Evolutionary conservation across 2,797 vertebrate genomes (phyloP).

Genomic region (Sylvia borin): DNA sequence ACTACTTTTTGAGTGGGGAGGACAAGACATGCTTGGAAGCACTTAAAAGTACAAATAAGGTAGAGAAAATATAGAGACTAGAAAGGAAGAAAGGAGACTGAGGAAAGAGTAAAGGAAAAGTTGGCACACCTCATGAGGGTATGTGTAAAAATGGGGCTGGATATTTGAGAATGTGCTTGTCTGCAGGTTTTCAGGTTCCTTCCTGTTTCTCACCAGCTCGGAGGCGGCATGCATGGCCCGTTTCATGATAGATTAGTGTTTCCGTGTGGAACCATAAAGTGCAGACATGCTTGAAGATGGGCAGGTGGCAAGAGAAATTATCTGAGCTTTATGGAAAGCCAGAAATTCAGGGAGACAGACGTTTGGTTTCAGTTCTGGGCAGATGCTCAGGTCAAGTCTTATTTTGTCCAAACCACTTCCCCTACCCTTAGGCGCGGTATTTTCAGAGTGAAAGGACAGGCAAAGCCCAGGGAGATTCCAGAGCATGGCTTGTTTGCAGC

Average conservation of each 20-base stretch:
- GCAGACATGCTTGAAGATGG: constrained; percentile 28
- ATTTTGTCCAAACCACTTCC: constrained; percentile 66
- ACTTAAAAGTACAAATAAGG: not conserved
- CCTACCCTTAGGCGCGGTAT: not conserved
- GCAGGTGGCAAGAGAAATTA: constrained; percentile 53
- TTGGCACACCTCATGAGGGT: not conserved
- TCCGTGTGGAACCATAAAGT: not conserved
- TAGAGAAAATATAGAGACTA: not conserved
- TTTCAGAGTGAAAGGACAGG: constrained; percentile 54
- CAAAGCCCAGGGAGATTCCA: constrained; percentile 58
- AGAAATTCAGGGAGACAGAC: constrained; percentile 13
- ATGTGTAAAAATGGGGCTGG: not conserved
- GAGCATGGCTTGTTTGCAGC: constrained; percentile 25
- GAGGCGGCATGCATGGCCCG: not conserved
- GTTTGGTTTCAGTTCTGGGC: constrained; percentile 46
- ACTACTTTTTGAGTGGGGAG: not conserved
- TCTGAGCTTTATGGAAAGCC: constrained; percentile 38
- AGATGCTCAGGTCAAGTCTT: constrained; percentile 56
- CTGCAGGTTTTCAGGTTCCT: not conserved
- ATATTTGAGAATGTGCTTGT: not conserved
- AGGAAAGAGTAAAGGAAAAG: not conserved
- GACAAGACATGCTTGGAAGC: not conserved
- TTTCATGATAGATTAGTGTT: not conserved
- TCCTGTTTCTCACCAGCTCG: not conserved
- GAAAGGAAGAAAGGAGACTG: not conserved